These are phyloP conservation scores for Periophthalmus magnuspinnatus DNA, from an alignment of 2,797 vertebrate genomes.

Conservation along the genomic window DNA sequence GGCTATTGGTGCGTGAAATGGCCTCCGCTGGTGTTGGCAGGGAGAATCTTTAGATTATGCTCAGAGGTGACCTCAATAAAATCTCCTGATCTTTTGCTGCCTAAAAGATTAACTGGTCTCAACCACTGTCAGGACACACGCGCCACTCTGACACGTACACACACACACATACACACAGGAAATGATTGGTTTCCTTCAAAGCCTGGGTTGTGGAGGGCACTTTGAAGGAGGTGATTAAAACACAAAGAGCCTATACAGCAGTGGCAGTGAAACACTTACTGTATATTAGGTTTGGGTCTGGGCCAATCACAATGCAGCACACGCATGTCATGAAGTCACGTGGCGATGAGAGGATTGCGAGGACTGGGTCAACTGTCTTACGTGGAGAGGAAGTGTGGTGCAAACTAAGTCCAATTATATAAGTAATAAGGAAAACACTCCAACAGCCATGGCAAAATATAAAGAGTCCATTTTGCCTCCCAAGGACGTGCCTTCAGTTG, in stretches of 20 bases:
- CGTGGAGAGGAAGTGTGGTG: conserved; percentile 22
- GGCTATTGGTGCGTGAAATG: conserved; percentile 10
- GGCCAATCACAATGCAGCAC: conserved; percentile 56
- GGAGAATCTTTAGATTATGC: conserved; percentile 35
- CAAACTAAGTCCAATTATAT: conserved; percentile 8
- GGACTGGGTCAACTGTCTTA: conserved; percentile 66
- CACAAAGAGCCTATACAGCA: conserved; percentile 34
- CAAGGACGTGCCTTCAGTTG: neutral
- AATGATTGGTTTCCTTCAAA: conserved; percentile 58
- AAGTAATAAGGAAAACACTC: conserved; percentile 10
- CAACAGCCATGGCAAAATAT: conserved; percentile 9
- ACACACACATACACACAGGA: neutral
- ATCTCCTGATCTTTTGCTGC: conserved; percentile 41
- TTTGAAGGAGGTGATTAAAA: conserved; percentile 66
- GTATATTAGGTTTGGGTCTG: conserved; percentile 38
- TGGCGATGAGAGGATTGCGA: conserved; percentile 43
- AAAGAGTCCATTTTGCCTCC: conserved; percentile 1
- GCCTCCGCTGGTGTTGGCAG: conserved; percentile 11
- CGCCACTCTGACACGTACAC: conserved; percentile 26
- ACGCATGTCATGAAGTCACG: conserved; percentile 49
- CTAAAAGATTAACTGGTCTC: conserved; percentile 49
- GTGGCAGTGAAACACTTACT: conserved; percentile 44
- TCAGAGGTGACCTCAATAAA: conserved; percentile 58
- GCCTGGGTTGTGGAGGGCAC: conserved; percentile 35
- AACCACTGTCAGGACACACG: conserved; percentile 30